Evolutionary conservation across 2,888 invertebrate genomes (phyloP).

Genomic region (Erpobdella octoculata): DNA sequence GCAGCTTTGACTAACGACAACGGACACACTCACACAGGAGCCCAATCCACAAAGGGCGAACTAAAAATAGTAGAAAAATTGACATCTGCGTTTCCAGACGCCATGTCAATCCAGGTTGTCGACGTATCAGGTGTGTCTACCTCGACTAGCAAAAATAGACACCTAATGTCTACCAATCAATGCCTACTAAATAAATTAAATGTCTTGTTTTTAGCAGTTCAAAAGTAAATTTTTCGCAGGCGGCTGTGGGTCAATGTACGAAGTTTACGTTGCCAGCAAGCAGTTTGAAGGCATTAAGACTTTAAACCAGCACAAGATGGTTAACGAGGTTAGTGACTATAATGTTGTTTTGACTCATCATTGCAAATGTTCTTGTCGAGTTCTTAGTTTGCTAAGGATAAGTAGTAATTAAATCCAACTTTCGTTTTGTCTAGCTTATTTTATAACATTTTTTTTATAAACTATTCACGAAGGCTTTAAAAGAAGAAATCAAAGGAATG

Average conservation of each 20-base stretch:
- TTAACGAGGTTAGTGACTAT: constrained; percentile 34
- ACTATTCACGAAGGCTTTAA: constrained; percentile 7
- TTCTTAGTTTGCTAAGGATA: too few relatives aligned
- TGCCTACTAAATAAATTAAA: too few relatives aligned
- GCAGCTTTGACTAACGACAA: too few relatives aligned
- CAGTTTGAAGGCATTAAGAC: constrained; percentile 34
- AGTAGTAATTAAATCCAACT: too few relatives aligned
- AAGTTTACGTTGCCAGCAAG: constrained; percentile 29
- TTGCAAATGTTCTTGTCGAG: too few relatives aligned
- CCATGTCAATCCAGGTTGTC: constrained; percentile 10
- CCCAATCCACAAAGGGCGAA: constrained; percentile 2
- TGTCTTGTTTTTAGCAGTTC: not conserved
- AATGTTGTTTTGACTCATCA: too few relatives aligned
- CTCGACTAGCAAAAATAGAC: too few relatives aligned
- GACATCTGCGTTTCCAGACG: constrained; percentile 17
- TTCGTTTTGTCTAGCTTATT: not conserved
- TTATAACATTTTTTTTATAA: not conserved
- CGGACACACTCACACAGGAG: too few relatives aligned
- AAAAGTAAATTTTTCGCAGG: constrained; percentile 17
- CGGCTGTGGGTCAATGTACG: constrained; percentile 37
- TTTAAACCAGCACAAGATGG: constrained; percentile 34
- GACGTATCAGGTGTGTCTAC: constrained; percentile 26
- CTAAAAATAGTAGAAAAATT: constrained; percentile 2
- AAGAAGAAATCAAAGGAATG: constrained; percentile 23
- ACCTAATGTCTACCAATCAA: too few relatives aligned